Evolutionary conservation across 53 echinoderm and acorn worm species (phyloP).

Genomic region (Temnopleurus reevesii): DNA sequence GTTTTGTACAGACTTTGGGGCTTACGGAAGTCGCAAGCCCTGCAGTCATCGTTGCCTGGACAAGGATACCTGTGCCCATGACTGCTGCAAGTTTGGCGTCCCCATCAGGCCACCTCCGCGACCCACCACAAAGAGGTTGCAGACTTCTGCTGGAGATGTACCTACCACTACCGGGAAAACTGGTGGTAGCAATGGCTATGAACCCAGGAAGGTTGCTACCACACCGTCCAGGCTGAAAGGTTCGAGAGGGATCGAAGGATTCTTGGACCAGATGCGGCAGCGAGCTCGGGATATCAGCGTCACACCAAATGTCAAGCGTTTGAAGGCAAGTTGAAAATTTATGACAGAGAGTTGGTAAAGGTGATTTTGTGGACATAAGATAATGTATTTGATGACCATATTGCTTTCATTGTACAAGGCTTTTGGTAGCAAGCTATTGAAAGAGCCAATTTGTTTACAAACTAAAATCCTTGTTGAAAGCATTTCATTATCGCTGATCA

Average conservation of each 20-base stretch:
- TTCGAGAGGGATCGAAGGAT: conserved; percentile 10
- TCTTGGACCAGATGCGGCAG: neutral
- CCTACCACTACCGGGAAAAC: neutral
- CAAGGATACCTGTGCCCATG: conserved; percentile 81
- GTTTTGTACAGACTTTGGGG: conserved; percentile 20
- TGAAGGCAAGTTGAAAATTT: conserved; percentile 29
- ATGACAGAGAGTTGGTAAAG: no score
- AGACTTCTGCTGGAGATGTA: neutral
- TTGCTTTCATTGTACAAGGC: no score
- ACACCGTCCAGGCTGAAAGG: neutral
- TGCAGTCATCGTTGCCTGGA: conserved; percentile 82
- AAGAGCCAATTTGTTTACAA: no score
- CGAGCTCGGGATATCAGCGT: conserved; percentile 15
- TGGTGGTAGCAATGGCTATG: neutral
- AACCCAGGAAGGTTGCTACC: neutral
- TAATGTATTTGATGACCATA: no score
- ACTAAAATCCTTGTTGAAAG: no score
- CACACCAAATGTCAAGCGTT: conserved; percentile 29
- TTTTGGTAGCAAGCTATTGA: no score
- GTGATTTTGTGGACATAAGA: no score
- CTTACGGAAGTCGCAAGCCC: conserved; percentile 61
- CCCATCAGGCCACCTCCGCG: conserved; percentile 30
- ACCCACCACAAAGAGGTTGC: neutral
- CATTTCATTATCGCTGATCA: no score
- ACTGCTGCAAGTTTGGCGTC: conserved; percentile 76